Conservation (phyloP, 2,113 vertebrate genomes). For the Podarcis muralis region DNA sequence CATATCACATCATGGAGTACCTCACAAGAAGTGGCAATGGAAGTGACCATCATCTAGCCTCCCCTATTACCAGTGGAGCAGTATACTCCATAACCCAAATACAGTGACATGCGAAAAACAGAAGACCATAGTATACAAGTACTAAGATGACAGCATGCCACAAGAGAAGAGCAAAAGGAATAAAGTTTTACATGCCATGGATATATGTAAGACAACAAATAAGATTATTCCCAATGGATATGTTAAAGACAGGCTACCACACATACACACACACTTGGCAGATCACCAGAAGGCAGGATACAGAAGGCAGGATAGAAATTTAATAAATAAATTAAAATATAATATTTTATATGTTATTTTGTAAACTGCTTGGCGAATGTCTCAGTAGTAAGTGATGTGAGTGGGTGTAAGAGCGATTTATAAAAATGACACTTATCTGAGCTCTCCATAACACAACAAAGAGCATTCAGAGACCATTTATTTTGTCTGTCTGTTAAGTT, state of each 20-base stretch:
- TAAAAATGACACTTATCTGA: background rate
- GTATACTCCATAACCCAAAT: background rate
- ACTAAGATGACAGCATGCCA: no score
- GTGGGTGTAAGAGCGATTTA: background rate
- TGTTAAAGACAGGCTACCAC: background rate
- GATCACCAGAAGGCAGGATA: background rate
- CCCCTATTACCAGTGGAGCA: no score
- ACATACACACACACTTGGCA: background rate
- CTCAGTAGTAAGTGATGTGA: no score
- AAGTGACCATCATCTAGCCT: background rate
- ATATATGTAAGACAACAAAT: background rate
- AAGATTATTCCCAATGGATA: background rate
- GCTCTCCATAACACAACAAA: background rate
- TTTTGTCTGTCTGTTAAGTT: background rate
- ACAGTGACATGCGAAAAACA: background rate
- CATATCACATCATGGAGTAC: background rate
- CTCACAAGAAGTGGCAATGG: background rate
- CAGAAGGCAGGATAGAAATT: no score
- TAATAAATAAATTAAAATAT: no score
- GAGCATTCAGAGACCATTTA: background rate
- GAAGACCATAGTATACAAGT: background rate
- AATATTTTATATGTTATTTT: no score
- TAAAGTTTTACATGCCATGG: background rate
- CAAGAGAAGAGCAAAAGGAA: no score
- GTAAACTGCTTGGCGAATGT: no score